phyloP scores from a whole-genome alignment of 2,888 invertebrate genomes.

The Amiota minor region DNA sequence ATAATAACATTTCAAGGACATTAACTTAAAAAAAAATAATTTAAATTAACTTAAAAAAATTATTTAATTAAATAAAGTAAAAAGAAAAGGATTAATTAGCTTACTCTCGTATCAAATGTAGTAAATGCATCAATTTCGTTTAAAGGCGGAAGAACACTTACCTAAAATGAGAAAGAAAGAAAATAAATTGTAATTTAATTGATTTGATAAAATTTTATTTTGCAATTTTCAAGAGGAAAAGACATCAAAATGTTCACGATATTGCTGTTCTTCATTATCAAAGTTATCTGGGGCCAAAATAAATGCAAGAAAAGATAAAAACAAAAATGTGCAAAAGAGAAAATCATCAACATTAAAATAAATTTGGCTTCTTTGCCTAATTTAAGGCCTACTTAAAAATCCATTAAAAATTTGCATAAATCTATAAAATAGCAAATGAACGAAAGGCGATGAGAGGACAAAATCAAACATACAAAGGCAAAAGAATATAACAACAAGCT shows the following conservation, averaged over 20 bases:
- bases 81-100: too few relatives aligned
- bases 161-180: slow-evolving; percentile 50
- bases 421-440: slow-evolving; percentile 50
- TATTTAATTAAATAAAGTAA: too few relatives aligned
- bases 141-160: slow-evolving; percentile 50
- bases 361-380: slow-evolving; percentile 61
- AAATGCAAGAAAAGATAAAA: slow-evolving; percentile 45
- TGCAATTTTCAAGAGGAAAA: not conserved
- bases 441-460: slow-evolving; percentile 8
- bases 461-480: not conserved
- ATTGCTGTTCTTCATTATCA: slow-evolving; percentile 29
- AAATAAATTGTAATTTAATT: slow-evolving; percentile 48
- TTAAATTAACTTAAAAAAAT: too few relatives aligned
- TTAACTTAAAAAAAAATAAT: too few relatives aligned
- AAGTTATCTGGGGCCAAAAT: slow-evolving; percentile 38
- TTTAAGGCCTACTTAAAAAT: slow-evolving; percentile 67
- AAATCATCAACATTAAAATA: slow-evolving; percentile 49
- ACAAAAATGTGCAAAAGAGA: slow-evolving; percentile 5
- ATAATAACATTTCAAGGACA: too few relatives aligned
- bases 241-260: slow-evolving; percentile 13
- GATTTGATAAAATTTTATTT: slow-evolving; percentile 31
- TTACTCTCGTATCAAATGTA: not conserved
- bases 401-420: slow-evolving; percentile 69
- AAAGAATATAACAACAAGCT: not conserved
- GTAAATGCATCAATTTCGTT: not conserved